A percentile compares a stretch with the other conserved stretches of the same genome.
Evolutionary conservation across 1,140 invertebrate genomes (phyloP).

Genomic region (Cardiocondyla obscurior): DNA sequence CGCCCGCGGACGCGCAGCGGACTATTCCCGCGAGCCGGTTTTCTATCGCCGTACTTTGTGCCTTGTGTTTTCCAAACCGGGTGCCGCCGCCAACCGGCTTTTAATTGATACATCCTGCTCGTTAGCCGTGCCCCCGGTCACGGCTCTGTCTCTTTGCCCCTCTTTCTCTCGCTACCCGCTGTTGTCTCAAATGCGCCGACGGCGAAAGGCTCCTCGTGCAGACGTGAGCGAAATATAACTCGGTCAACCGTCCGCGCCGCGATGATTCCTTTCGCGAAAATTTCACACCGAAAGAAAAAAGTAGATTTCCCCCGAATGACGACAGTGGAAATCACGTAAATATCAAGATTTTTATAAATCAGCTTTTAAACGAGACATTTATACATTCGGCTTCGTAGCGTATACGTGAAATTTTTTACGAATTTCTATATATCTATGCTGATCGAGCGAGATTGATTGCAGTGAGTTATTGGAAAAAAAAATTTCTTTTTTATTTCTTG

Average conservation of each 20-base stretch:
- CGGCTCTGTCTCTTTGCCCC: neutral
- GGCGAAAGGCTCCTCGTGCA: neutral
- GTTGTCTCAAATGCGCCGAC: constrained; percentile 11
- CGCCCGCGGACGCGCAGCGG: constrained; percentile 17
- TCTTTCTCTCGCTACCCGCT: neutral
- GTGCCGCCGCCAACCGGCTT: constrained; percentile 18
- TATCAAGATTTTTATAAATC: neutral
- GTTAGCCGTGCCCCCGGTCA: constrained; percentile 5
- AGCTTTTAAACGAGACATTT: neutral
- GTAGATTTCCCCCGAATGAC: neutral
- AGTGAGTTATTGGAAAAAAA: neutral
- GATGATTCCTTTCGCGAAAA: constrained; percentile 10
- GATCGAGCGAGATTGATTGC: neutral
- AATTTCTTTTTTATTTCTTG: neutral
- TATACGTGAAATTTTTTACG: neutral
- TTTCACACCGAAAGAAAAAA: neutral
- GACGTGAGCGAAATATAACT: neutral
- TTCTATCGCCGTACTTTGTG: constrained; percentile 52
- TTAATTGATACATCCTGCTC: constrained; percentile 51
- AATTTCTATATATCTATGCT: neutral
- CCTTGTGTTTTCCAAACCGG: constrained; percentile 49
- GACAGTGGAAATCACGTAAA: neutral
- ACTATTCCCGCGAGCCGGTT: constrained; percentile 42
- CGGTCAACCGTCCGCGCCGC: neutral
- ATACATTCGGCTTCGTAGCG: neutral